Base-by-base conservation (phyloP, 2,797 vertebrate species). In the Lacerta agilis region DNA sequence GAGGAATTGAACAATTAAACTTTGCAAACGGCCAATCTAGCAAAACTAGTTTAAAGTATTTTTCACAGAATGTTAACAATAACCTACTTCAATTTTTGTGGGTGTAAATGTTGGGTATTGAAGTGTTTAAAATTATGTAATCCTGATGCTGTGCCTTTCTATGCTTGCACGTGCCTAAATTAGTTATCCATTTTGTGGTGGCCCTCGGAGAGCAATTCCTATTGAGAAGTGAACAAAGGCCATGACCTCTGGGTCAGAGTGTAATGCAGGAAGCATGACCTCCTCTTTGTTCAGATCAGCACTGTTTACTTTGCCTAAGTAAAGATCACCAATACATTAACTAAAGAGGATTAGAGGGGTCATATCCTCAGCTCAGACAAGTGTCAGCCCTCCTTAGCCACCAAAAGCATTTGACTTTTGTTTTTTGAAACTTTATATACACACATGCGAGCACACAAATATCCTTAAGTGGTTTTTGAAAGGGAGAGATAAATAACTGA, bases 241-340 rank as follows among this genome's bases (percentile, higher is more conserved):
- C 98, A 93, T 92, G 98, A 98, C 98, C 98, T 95, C 43, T 2
- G 92, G 98, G 98, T 98, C 98, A 98, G 98, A 98, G 97, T 93
- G 97, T 97, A 98, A 98, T 97, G 97, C 94, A 96, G 98, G 97
- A 98, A 97, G 97, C 93, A 97, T 96, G 97, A 96, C 96, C 96
- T 97, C 95, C 91, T 96, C 97, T 98, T 98, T 98, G 97, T 98
- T 93, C 96, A 89, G 87, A 95, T 94, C 94, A 95, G 94, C 96
- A 90, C 96, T 98, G 98, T 99, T 99, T 98, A 98, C 98, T 98
- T 98, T 98, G 98, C 98, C 96, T 96, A 97, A 98, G 97, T 97
- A 97, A 97, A 98, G 98, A 98, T 98, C 98, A 97, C 96, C 94
- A 97, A 97, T 97, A 98, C 97, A 98, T 98, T 97, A 98, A 98